Evolutionary conservation across 2,797 vertebrate genomes (phyloP).

Genomic region (Ibycter americanus): DNA sequence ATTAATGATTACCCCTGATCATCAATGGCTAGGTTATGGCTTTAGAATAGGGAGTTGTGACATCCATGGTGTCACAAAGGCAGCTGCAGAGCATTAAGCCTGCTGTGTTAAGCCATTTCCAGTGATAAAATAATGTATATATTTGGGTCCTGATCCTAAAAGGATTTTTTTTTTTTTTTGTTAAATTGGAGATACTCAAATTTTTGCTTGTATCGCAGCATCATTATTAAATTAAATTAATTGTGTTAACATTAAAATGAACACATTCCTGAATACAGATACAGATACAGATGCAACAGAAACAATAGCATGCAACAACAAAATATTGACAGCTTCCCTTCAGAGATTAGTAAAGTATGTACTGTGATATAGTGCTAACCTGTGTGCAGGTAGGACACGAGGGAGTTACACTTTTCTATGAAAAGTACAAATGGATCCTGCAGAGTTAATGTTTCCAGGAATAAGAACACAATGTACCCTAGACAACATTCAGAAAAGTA

Average conservation of each 20-base stretch:
- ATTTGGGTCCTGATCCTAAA: neutral
- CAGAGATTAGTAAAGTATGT: neutral
- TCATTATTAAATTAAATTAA: neutral
- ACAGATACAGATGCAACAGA: no score
- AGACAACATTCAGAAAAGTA: neutral
- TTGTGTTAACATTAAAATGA: neutral
- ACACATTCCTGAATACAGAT: neutral
- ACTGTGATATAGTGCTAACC: neutral
- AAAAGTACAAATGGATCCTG: neutral
- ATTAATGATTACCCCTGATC: neutral
- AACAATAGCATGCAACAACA: neutral
- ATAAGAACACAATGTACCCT: neutral
- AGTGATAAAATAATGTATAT: neutral
- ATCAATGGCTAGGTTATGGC: neutral
- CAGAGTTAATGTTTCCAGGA: neutral
- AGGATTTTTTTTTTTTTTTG: neutral
- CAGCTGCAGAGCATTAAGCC: neutral
- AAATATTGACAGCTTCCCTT: neutral
- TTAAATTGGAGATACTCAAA: neutral
- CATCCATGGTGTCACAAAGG: neutral
- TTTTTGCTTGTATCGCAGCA: neutral
- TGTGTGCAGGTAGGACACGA: neutral
- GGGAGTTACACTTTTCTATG: neutral
- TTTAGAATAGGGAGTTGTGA: neutral
- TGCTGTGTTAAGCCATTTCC: neutral